phyloP scores from a whole-genome alignment of 2,888 invertebrate species.

The Rosalia funebris region DNA sequence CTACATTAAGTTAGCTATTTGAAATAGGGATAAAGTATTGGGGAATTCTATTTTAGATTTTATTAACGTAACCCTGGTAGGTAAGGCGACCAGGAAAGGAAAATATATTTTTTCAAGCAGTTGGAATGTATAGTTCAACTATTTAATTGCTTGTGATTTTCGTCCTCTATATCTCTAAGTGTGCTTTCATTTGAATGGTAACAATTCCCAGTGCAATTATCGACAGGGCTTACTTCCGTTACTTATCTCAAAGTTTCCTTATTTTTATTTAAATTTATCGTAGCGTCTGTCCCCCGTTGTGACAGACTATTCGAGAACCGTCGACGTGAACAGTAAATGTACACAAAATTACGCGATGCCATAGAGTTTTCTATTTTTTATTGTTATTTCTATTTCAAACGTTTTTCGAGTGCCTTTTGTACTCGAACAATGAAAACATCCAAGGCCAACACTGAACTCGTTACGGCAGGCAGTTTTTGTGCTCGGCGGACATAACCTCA shows the following conservation, averaged over 20 bases:
- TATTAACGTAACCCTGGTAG: too few species aligned
- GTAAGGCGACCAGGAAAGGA: too few species aligned
- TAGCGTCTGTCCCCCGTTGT: neutral
- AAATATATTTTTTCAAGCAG: too few species aligned
- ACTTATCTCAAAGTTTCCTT: constrained; percentile 10
- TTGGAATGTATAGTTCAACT: too few species aligned
- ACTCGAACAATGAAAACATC: constrained; percentile 26
- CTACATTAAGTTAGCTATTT: too few species aligned
- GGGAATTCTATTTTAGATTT: too few species aligned
- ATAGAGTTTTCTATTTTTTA: neutral
- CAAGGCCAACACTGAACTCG: constrained; percentile 33
- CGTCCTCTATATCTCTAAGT: too few species aligned
- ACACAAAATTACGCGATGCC: neutral
- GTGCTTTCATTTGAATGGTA: too few species aligned
- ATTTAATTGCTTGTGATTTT: too few species aligned
- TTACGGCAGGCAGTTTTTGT: constrained; percentile 34
- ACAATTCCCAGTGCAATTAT: too few species aligned
- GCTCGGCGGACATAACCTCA: constrained; percentile 37
- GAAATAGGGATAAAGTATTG: too few species aligned
- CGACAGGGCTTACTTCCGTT: constrained; percentile 12
- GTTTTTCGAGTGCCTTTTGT: constrained; percentile 19
- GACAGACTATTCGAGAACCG: neutral
- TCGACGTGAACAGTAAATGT: neutral
- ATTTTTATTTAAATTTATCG: constrained; percentile 23
- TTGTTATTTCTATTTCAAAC: constrained; percentile 3